Conservation (phyloP, 2,113 vertebrate genomes). For the Dromaius novaehollandiae region DNA sequence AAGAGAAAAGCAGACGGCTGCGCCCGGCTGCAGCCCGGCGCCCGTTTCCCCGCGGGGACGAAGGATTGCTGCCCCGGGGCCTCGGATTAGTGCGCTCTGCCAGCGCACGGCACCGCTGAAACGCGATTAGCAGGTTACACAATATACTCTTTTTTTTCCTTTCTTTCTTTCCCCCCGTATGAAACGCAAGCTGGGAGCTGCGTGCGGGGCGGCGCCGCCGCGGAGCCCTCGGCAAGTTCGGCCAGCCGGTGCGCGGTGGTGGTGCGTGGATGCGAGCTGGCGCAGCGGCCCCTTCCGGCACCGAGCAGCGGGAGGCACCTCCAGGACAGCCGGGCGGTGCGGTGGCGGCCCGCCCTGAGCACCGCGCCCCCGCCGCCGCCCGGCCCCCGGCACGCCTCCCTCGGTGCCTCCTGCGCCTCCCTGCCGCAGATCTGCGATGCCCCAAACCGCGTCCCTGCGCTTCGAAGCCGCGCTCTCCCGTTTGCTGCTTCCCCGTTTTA, state of each 20-base stretch:
- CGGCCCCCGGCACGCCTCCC: no score
- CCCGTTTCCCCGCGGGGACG: background rate
- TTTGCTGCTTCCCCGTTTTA: background rate
- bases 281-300: slow-evolving; percentile 54
- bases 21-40: no score
- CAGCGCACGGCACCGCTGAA: no score
- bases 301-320: no score
- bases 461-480: background rate
- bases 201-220: background rate
- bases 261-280: background rate
- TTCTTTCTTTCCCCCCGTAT: no score
- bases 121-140: background rate
- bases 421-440: background rate
- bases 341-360: no score
- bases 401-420: no score
- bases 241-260: background rate
- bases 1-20: background rate
- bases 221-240: background rate
- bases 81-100: background rate
- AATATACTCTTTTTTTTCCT: no score
- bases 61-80: background rate
- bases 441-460: no score
- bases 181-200: background rate
- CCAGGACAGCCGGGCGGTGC: background rate
- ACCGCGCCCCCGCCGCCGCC: no score